Base-by-base conservation (phyloP, 2,888 invertebrate genomes). In the Bedellia somnulentella region DNA sequence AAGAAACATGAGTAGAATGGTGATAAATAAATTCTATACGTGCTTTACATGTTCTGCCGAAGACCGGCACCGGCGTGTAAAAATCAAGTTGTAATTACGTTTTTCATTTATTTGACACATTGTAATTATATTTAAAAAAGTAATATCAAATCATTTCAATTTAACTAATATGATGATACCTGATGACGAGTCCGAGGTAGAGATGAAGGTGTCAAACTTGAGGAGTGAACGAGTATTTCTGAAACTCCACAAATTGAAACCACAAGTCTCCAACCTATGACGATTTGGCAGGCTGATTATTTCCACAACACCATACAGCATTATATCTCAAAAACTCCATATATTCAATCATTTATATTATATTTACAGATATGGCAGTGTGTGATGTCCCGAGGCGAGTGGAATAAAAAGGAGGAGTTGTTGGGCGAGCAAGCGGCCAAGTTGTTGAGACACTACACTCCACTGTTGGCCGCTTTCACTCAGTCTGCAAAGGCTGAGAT, bases 381-480 rank as follows among this genome's bases (percentile, higher is more conserved):
- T 41, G 85, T 97, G 47, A 97, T 97, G 96, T 86, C 87, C 31
- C 87, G 91, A 49, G 91, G 93, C 35, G 96, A 97, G 71, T 97
- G 96, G 97, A 97, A 95, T 73, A 97, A 97, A 73, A 97, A 97
- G 60, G 97, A 97, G 63, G 97, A 97, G 64, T 70, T 97, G 47
- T 85, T 97, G 40, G 93, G 95, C 29, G 96, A 96, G 55, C 97
- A 97, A 71, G 95, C 96, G 30, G 83, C 93, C 30, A 89, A 91
- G 62, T 92, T 93, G 71, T 80, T 88, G 52, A 90, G 92, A 49
- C 83, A 83, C 48, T 95, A 91, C 71, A 88, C 93, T 41, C 83
- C 87, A 35, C 77, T 97, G 45, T 82, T 97, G 55, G 87, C 86
- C 40, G 89, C 92, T 16, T 93, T 96, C 52, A 87, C 93, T 45